Percentiles rank a stretch among this genome's conserved stretches.
phyloP scores from a whole-genome alignment of 1,140 invertebrate genomes.

The Vanessa tameamea region DNA sequence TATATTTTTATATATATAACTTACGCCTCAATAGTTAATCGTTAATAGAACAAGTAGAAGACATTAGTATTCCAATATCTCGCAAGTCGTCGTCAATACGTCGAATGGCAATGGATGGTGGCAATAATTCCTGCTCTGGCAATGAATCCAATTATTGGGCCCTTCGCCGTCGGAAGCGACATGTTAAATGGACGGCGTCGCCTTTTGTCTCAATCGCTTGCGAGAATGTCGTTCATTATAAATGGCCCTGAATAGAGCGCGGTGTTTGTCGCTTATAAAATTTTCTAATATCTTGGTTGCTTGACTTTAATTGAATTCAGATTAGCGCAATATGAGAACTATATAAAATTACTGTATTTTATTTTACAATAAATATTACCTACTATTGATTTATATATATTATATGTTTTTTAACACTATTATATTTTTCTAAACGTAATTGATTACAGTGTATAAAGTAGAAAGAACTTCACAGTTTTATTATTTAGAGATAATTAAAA shows the following conservation, averaged over 20 bases:
- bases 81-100: conserved; percentile 53
- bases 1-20: not conserved
- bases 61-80: conserved; percentile 36
- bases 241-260: conserved; percentile 25
- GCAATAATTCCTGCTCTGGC: conserved; percentile 58
- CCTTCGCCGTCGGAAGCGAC: conserved; percentile 37
- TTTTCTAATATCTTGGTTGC: not conserved
- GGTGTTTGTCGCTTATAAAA: conserved; percentile 23
- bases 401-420: too few relatives aligned
- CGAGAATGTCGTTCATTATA: conserved; percentile 37
- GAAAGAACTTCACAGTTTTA: too few relatives aligned
- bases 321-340: too few relatives aligned
- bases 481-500: too few relatives aligned
- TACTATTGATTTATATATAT: too few relatives aligned
- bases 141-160: conserved; percentile 56
- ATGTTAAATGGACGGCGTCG: conserved; percentile 45
- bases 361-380: too few relatives aligned
- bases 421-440: too few relatives aligned
- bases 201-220: conserved; percentile 32
- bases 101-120: conserved; percentile 52
- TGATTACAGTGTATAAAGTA: too few relatives aligned
- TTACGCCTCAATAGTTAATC: not conserved
- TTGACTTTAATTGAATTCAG: too few relatives aligned
- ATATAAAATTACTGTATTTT: too few relatives aligned
- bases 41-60: conserved; percentile 27